Conservation (phyloP, 2,888 invertebrate species). For the Teinopalpus imperialis region DNA sequence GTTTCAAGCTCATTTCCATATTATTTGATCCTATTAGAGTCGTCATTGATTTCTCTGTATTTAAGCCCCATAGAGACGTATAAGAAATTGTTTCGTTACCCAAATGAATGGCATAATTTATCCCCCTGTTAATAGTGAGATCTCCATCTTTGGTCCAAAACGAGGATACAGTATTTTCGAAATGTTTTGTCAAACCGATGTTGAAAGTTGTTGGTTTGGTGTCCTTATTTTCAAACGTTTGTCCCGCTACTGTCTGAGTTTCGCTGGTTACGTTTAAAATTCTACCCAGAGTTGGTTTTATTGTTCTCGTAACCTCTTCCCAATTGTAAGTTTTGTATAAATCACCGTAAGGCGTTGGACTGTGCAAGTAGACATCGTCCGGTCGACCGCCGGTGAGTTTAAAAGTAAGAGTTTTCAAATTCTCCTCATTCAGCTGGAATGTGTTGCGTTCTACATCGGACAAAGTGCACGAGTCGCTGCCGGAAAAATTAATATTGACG, state of each 20-base stretch:
- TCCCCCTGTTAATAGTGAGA: constrained; percentile 33
- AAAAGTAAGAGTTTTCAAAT: constrained; percentile 37
- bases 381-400: constrained; percentile 40
- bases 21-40: constrained; percentile 33
- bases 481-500: constrained; percentile 32
- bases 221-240: constrained; percentile 37
- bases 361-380: constrained; percentile 38
- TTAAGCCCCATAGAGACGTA: constrained; percentile 33
- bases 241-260: constrained; percentile 32
- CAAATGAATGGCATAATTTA: constrained; percentile 32
- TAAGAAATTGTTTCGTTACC: constrained; percentile 34
- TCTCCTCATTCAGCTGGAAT: constrained; percentile 41
- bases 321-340: constrained; percentile 43
- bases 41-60: constrained; percentile 26
- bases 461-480: constrained; percentile 36
- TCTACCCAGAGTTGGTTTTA: constrained; percentile 36
- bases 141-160: constrained; percentile 37
- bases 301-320: constrained; percentile 41
- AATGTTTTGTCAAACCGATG: constrained; percentile 34
- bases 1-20: constrained; percentile 35
- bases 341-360: constrained; percentile 54
- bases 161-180: constrained; percentile 37
- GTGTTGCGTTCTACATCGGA: constrained; percentile 39
- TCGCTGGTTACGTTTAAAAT: constrained; percentile 33
- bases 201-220: constrained; percentile 34